Evolutionary conservation across 2,888 invertebrate genomes (phyloP).

Genomic region (Tillus elongatus): DNA sequence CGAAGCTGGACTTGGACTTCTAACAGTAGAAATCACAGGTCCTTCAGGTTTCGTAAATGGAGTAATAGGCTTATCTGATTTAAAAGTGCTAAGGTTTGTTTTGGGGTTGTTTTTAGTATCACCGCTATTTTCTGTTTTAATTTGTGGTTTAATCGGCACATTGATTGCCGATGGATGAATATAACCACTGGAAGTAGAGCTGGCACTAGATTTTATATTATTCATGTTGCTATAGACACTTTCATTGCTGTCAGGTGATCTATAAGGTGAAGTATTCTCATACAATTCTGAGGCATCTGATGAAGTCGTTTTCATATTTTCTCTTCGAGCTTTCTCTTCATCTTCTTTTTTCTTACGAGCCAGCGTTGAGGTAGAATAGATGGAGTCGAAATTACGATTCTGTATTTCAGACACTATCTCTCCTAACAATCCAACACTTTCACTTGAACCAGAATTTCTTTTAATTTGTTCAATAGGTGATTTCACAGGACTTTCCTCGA

Average conservation of each 20-base stretch:
- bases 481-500: constrained; percentile 60
- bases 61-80: constrained; percentile 27
- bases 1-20: constrained; percentile 14
- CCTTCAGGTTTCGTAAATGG: constrained; percentile 26
- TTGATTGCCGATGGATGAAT: constrained; percentile 64
- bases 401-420: constrained; percentile 86
- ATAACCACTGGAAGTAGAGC: constrained; percentile 63
- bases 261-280: constrained; percentile 52
- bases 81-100: constrained; percentile 30
- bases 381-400: constrained; percentile 75
- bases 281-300: constrained; percentile 46
- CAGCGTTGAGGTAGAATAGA: constrained; percentile 71
- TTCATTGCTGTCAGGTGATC: constrained; percentile 43
- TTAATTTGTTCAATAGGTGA: constrained; percentile 35
- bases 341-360: constrained; percentile 52
- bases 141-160: constrained; percentile 44
- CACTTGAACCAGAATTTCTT: constrained; percentile 48
- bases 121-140: constrained; percentile 12
- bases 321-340: constrained; percentile 35
- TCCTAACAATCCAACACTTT: constrained; percentile 68
- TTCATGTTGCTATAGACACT: constrained; percentile 53
- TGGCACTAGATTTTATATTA: constrained; percentile 49
- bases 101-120: constrained; percentile 18
- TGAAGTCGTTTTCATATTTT: constrained; percentile 28
- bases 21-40: constrained; percentile 24